A percentile compares a stretch with the other conserved stretches of the same genome.
These are phyloP conservation scores for Echinometra lucunter DNA, from an alignment of 53 echinoderm and acorn worm genomes.

Conservation along the genomic window DNA sequence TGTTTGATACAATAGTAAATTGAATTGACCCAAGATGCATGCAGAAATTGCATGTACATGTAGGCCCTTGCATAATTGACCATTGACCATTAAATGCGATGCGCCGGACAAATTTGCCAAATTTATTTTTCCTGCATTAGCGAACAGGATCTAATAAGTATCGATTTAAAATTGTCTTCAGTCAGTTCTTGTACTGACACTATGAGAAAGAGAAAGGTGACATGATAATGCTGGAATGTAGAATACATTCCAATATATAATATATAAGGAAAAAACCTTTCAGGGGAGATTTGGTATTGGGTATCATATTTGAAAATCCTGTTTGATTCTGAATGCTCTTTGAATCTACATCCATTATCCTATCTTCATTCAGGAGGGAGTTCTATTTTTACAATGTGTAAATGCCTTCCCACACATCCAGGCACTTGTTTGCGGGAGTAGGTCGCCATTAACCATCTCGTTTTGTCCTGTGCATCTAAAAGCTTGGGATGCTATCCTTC, in stretches of 20 bases:
- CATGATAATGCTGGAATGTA: not conserved
- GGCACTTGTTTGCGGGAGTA: slow-evolving; percentile 51
- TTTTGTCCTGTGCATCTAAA: not conserved
- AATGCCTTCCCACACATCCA: slow-evolving; percentile 23
- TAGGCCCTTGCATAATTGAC: slow-evolving; percentile 24
- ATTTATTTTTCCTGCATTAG: slow-evolving; percentile 37
- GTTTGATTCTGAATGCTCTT: not conserved
- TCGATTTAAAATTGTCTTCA: not conserved
- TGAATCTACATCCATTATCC: not conserved
- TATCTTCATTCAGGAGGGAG: not conserved
- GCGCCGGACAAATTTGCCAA: slow-evolving; percentile 26
- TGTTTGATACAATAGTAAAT: not conserved
- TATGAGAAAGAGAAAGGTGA: not conserved
- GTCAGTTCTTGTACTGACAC: not conserved
- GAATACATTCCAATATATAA: no score
- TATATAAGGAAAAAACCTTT: not conserved
- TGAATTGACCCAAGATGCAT: not conserved
- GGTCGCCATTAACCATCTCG: slow-evolving; percentile 44
- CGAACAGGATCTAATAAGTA: slow-evolving; percentile 40
- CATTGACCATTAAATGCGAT: slow-evolving; percentile 54
- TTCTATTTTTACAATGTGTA: not conserved
- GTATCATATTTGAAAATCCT: not conserved
- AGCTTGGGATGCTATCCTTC: slow-evolving; percentile 27
- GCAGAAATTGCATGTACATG: not conserved
- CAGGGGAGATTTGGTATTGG: not conserved